Conservation (phyloP, 2,797 vertebrate genomes). For the Serranus cabrilla region DNA sequence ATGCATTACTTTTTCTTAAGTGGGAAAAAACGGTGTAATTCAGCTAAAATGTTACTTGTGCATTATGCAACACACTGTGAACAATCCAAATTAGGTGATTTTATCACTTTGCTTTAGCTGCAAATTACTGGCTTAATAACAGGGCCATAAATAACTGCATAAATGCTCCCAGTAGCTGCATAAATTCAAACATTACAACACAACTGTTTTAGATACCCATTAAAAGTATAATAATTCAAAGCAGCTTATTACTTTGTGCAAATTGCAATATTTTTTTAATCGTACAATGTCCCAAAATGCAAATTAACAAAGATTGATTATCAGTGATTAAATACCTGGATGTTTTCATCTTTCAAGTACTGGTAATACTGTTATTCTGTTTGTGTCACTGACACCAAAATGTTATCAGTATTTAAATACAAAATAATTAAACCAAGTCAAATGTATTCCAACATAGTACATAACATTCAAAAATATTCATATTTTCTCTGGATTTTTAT, state of each 20-base stretch:
- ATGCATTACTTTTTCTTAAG: conserved; percentile 27
- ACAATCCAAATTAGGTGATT: conserved; percentile 58
- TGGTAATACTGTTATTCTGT: conserved; percentile 24
- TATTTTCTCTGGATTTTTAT: conserved; percentile 23
- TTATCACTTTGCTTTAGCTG: conserved; percentile 57
- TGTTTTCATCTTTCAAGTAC: conserved; percentile 37
- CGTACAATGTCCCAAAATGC: conserved; percentile 31
- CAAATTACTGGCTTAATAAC: conserved; percentile 65
- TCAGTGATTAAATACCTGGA: conserved; percentile 47
- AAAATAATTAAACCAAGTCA: conserved; percentile 39
- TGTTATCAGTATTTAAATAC: conserved; percentile 36
- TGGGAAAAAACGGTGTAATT: conserved; percentile 10
- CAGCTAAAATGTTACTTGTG: conserved; percentile 22
- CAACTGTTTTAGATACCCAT: conserved; percentile 54
- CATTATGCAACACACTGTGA: conserved; percentile 34
- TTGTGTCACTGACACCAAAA: conserved; percentile 10
- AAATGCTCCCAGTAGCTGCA: conserved; percentile 62
- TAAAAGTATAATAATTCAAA: conserved; percentile 55
- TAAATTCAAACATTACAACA: conserved; percentile 56
- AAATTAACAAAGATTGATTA: conserved; percentile 53
- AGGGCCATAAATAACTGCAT: conserved; percentile 53
- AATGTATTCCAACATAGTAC: conserved; percentile 5
- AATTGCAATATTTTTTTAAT: conserved; percentile 57
- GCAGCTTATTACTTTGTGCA: conserved; percentile 62
- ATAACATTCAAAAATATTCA: conserved; percentile 5